Percentiles rank a stretch among this genome's conserved stretches.
Evolutionary conservation across 2,888 invertebrate species (phyloP).

Genomic region (Ariolimax columbianus): DNA sequence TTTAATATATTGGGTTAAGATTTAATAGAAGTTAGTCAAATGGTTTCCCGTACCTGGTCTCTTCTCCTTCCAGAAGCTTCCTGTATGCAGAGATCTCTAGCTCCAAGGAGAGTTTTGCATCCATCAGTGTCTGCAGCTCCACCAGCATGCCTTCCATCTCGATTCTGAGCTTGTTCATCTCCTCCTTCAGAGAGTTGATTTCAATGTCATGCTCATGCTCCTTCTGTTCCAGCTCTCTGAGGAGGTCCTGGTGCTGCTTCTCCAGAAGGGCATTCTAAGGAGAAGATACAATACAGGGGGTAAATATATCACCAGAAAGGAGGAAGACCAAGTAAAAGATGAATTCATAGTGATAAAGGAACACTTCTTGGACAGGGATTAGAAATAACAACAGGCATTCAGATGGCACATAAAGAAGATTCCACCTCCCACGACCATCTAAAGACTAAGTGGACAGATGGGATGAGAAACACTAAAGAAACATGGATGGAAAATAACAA

Average conservation of each 20-base stretch:
- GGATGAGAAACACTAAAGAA: too few species aligned
- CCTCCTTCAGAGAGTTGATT: constrained; percentile 72
- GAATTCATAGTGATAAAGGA: too few species aligned
- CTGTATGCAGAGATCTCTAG: constrained; percentile 82
- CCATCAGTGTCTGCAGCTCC: constrained; percentile 79
- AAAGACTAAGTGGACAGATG: too few species aligned
- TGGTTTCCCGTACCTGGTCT: constrained; percentile 78
- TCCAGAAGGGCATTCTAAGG: constrained; percentile 80
- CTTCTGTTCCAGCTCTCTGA: constrained; percentile 80
- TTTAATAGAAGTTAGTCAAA: too few species aligned
- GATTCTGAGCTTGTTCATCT: constrained; percentile 74
- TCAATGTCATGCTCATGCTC: constrained; percentile 80
- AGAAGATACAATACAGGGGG: background rate
- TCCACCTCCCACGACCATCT: too few species aligned
- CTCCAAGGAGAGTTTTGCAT: constrained; percentile 81
- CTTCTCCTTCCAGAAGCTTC: constrained; percentile 81
- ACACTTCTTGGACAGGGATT: too few species aligned
- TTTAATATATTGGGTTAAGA: background rate
- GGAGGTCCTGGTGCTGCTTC: constrained; percentile 80
- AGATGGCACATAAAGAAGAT: too few species aligned
- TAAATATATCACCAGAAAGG: too few species aligned
- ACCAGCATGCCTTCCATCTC: constrained; percentile 78
- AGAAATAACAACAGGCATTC: too few species aligned
- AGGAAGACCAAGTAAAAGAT: too few species aligned
- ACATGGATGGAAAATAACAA: too few species aligned